A percentile compares a stretch with the other conserved stretches of the same genome.
phyloP scores from a whole-genome alignment of 2,888 invertebrate genomes.

The Trichopoda pennipes region DNA sequence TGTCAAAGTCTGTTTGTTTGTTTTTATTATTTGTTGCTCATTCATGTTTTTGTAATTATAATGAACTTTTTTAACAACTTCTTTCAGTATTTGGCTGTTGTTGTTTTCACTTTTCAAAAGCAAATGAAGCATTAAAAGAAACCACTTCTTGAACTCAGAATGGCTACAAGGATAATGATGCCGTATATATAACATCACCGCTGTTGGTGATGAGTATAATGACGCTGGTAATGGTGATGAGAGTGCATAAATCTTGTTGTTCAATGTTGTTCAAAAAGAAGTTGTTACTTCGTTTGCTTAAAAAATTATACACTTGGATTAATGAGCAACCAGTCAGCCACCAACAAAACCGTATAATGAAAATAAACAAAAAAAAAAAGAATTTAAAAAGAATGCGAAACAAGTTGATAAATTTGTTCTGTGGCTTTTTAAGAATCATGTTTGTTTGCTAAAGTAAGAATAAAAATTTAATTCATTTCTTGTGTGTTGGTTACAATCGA shows the following conservation, averaged over 20 bases:
- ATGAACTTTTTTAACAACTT: constrained; percentile 72
- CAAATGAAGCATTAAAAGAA: constrained; percentile 65
- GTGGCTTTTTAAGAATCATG: constrained; percentile 14
- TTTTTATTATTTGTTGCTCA: constrained; percentile 73
- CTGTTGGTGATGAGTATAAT: constrained; percentile 41
- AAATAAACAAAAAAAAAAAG: constrained; percentile 34
- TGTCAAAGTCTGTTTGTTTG: constrained; percentile 51
- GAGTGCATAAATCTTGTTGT: constrained; percentile 58
- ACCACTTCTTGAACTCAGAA: constrained; percentile 61
- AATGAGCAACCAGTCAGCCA: constrained; percentile 74
- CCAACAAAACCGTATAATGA: constrained; percentile 47
- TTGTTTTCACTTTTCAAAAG: constrained; percentile 48
- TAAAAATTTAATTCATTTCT: constrained; percentile 76
- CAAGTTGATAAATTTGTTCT: constrained; percentile 52
- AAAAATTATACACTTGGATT: constrained; percentile 78
- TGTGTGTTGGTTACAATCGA: constrained; percentile 77
- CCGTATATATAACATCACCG: background rate
- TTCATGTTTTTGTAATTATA: constrained; percentile 75
- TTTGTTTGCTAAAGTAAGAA: constrained; percentile 39
- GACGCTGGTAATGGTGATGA: constrained; percentile 56
- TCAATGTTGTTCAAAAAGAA: constrained; percentile 47
- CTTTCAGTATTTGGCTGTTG: constrained; percentile 23
- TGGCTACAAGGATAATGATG: constrained; percentile 60
- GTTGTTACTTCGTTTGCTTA: constrained; percentile 68
- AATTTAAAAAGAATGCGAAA: constrained; percentile 14